These are phyloP conservation scores for Xenopus tropicalis DNA, from an alignment of 2,113 vertebrate species.

Conservation along the genomic window DNA sequence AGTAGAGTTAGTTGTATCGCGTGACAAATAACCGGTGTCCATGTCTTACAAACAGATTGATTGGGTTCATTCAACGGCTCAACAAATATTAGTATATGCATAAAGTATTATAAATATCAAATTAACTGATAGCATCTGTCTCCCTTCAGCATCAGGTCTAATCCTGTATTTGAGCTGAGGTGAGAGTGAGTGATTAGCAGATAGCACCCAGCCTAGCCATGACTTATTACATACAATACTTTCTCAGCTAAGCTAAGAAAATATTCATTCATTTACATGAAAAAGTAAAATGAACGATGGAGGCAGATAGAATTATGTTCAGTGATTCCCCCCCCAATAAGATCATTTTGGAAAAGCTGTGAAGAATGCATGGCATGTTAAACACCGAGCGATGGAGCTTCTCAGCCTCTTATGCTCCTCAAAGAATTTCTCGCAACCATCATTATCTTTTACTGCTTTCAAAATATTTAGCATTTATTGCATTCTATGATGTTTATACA, in stretches of 20 bases:
- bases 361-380: conserved; percentile 40
- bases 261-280: conserved; percentile 22
- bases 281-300: conserved; percentile 26
- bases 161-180: background rate
- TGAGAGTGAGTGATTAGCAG: conserved; percentile 13
- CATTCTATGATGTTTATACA: too few relatives aligned
- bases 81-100: conserved; percentile 22
- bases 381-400: conserved; percentile 19
- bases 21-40: too few relatives aligned
- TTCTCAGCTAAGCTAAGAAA: background rate
- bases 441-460: background rate
- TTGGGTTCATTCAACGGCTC: background rate
- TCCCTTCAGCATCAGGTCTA: conserved; percentile 17
- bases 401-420: conserved; percentile 3
- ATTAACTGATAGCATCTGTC: conserved; percentile 41
- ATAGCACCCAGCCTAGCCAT: conserved; percentile 1
- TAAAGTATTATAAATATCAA: conserved; percentile 21
- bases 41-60: too few relatives aligned
- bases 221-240: background rate
- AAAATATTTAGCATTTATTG: too few relatives aligned
- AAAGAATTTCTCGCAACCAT: conserved; percentile 1
- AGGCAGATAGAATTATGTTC: conserved; percentile 27
- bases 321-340: conserved; percentile 14
- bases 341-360: conserved; percentile 30
- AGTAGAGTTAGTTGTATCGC: too few relatives aligned